Evolutionary conservation across 2,888 invertebrate genomes (phyloP), one percentile per base, ranked within the genome.

Genomic region (Allophyes oxyacanthae): DNA sequence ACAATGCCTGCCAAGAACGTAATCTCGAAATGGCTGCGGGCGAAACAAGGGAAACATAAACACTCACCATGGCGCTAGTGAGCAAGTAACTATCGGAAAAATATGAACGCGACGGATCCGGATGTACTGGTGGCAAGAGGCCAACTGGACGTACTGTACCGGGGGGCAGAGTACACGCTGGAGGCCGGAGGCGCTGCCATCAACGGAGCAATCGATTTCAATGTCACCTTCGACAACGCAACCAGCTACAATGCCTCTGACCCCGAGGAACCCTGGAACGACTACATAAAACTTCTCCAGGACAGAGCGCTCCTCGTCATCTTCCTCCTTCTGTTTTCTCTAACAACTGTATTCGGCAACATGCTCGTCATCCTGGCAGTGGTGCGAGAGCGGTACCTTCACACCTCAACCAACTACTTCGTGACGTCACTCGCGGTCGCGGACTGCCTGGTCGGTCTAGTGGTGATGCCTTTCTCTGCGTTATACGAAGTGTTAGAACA

Each of bases 391-490:
- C 95, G 98, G 14, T 99, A 99, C 82, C 95, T 99, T 5, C 98
- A 99, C 86, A 99, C 99, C 8, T 98, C 99, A 7, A 99, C 99
- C 6, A 99, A 99, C 89, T 99, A 99, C 85, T 98, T 99, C 87
- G 98, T 99, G 64, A 99, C 99, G 8, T 99, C 99, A 10, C 91
- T 99, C 64, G 99, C 99, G 0, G 98, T 99, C 20, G 99, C 99
- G 0, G 99, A 99, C 87, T 98, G 99, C 77, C 94, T 99, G 40
- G 99, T 99, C 4, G 99, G 99, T 0, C 94, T 99, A 44, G 98
- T 99, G 3, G 99, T 99, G 45, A 99, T 99, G 99, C 99, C 99
- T 0, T 98, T 99, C 89, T 98, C 98, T 64, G 98, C 98, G 0
- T 94, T 98, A 10, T 98, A 98, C 85, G 98, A 98, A 89, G 97